Percentiles rank a stretch among this genome's conserved stretches.
Evolutionary conservation across 2,113 vertebrate genomes (phyloP).

Genomic region (Coracopsis vasa): DNA sequence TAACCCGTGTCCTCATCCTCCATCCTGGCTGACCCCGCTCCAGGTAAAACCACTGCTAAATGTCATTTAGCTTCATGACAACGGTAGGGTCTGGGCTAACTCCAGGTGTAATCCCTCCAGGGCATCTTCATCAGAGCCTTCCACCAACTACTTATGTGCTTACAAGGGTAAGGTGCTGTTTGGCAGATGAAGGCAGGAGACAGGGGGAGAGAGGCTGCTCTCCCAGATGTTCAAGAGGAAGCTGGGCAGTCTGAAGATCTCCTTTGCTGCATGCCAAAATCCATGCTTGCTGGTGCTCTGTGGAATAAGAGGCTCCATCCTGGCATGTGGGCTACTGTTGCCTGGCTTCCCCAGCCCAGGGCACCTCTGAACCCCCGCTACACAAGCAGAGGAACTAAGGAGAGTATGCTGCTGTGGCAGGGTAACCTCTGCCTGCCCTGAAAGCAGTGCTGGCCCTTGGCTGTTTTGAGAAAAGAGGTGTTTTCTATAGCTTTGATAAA

Average conservation of each 20-base stretch:
- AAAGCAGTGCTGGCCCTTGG: background rate
- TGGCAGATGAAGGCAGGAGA: background rate
- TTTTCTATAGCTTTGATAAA: background rate
- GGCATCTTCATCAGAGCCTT: background rate
- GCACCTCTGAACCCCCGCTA: rapidly evolving
- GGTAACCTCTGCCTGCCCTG: background rate
- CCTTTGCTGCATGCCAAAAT: rapidly evolving
- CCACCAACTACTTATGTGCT: rapidly evolving
- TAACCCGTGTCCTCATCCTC: background rate
- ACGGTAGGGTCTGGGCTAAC: background rate
- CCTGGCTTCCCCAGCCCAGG: background rate
- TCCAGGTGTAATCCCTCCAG: background rate
- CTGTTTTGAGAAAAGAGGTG: background rate
- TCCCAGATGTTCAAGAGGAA: rapidly evolving
- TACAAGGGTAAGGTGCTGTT: rapidly evolving
- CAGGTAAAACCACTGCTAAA: background rate
- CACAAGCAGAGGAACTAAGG: background rate
- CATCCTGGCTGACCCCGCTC: background rate
- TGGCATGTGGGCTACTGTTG: background rate
- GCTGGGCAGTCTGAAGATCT: background rate
- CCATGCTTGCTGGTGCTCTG: rapidly evolving
- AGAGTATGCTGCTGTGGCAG: rapidly evolving
- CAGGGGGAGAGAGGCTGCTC: rapidly evolving
- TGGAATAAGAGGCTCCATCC: rapidly evolving
- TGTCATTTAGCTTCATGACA: background rate